A percentile compares a stretch with the other conserved stretches of the same genome.
These are phyloP conservation scores for Frieseomelitta varia DNA, from an alignment of 1,140 invertebrate species.

Conservation along the genomic window DNA sequence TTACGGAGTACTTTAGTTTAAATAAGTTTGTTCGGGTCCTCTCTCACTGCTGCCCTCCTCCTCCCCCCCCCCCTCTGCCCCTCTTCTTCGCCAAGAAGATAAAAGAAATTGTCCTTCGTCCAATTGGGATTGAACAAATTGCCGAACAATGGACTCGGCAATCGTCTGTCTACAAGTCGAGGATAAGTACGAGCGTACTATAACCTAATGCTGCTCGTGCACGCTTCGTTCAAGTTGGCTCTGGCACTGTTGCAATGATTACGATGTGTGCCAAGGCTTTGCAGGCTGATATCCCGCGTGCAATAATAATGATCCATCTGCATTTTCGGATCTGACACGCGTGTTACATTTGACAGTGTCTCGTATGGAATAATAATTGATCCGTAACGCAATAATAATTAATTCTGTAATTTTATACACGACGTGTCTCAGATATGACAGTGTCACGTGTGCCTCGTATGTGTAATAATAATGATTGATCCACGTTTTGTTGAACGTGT, in stretches of 20 bases:
- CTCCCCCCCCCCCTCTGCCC: neutral
- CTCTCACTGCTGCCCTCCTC: neutral
- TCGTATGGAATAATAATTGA: no score
- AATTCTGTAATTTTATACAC: no score
- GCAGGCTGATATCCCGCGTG: rapidly evolving
- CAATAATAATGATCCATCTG: no score
- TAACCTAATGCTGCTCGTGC: neutral
- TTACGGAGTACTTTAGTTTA: constrained; percentile 33
- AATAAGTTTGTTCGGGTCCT: constrained; percentile 37
- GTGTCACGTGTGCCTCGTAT: no score
- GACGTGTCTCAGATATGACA: no score
- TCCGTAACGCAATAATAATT: no score
- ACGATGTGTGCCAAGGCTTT: neutral
- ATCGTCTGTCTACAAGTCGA: constrained; percentile 40
- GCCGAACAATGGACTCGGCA: constrained; percentile 55
- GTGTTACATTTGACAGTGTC: no score
- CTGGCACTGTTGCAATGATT: neutral
- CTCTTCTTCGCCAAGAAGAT: neutral
- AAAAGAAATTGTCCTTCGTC: constrained; percentile 45
- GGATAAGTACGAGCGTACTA: constrained; percentile 9
- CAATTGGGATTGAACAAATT: constrained; percentile 62
- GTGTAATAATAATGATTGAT: no score
- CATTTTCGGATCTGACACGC: no score
- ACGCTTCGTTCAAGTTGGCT: neutral
- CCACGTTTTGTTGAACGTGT: no score